Evolutionary conservation across 2,797 vertebrate genomes (phyloP).

Genomic region (Brachymystax lenok): DNA sequence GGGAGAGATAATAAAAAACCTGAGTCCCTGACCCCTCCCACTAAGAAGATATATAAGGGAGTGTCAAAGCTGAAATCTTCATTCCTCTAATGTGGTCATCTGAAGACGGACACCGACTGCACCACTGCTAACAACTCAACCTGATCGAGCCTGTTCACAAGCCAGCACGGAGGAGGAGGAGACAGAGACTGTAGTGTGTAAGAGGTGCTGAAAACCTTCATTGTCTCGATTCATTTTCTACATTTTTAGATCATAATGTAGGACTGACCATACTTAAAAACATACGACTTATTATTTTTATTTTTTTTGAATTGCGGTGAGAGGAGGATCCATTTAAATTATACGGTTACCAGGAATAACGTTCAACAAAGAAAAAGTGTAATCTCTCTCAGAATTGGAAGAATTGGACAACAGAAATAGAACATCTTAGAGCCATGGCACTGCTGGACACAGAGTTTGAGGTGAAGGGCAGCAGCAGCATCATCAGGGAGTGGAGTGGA

Average conservation of each 20-base stretch:
- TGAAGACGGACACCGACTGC: conserved; percentile 37
- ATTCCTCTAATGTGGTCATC: conserved; percentile 61
- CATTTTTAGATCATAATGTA: conserved; percentile 3
- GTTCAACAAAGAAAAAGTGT: no score
- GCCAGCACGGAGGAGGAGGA: conserved; percentile 19
- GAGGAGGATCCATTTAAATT: not conserved
- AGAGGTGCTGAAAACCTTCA: conserved; percentile 9
- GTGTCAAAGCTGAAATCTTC: conserved; percentile 63
- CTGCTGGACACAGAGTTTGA: conserved; percentile 62
- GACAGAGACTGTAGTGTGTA: conserved; percentile 10
- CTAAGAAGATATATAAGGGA: conserved; percentile 71
- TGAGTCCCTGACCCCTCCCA: conserved; percentile 66
- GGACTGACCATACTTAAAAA: not conserved
- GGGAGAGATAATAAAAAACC: conserved; percentile 66
- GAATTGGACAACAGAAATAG: conserved; percentile 4
- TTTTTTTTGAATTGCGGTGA: conserved; percentile 7
- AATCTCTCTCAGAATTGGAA: not conserved
- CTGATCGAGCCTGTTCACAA: conserved; percentile 31
- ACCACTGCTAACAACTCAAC: conserved; percentile 37
- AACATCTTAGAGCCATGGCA: conserved; percentile 45
- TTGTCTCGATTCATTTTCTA: conserved; percentile 13
- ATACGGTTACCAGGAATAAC: conserved; percentile 2
- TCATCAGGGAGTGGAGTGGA: conserved; percentile 72
- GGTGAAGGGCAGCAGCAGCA: conserved; percentile 65
- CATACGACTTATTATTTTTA: not conserved